Conservation (phyloP, 2,797 vertebrate species). For the Dermochelys coriacea region DNA sequence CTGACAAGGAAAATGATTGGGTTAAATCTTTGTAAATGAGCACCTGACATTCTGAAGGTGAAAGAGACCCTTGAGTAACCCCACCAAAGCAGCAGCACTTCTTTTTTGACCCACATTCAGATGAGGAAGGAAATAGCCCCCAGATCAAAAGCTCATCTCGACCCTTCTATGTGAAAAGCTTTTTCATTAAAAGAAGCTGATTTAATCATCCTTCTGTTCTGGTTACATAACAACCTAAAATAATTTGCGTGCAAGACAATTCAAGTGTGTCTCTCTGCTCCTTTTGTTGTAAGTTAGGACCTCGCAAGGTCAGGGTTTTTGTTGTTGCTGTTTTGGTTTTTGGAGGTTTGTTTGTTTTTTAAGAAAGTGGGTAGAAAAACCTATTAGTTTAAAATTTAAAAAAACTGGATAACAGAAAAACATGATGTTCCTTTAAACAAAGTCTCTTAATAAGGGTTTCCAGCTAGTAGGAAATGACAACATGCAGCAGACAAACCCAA, state of each 20-base stretch:
- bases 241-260: neutral
- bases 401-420: neutral
- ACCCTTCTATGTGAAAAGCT: neutral
- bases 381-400: neutral
- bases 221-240: slow-evolving; percentile 19
- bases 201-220: neutral
- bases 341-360: slow-evolving; percentile 32
- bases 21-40: neutral
- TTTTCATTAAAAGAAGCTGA: slow-evolving; percentile 12
- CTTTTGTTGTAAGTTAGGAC: slow-evolving; percentile 38
- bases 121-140: neutral
- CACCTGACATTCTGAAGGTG: neutral
- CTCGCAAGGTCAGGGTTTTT: slow-evolving; percentile 30
- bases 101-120: neutral
- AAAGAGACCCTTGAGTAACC: neutral
- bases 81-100: neutral
- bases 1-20: neutral
- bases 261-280: neutral
- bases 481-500: neutral
- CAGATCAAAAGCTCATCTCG: neutral
- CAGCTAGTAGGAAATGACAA: neutral
- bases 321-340: neutral
- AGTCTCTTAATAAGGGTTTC: neutral
- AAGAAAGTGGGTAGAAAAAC: neutral
- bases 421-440: accelerated